A percentile compares a stretch with the other conserved stretches of the same genome.
Evolutionary conservation across 2,113 vertebrate species (phyloP).

Genomic region (Stegostoma tigrinum): DNA sequence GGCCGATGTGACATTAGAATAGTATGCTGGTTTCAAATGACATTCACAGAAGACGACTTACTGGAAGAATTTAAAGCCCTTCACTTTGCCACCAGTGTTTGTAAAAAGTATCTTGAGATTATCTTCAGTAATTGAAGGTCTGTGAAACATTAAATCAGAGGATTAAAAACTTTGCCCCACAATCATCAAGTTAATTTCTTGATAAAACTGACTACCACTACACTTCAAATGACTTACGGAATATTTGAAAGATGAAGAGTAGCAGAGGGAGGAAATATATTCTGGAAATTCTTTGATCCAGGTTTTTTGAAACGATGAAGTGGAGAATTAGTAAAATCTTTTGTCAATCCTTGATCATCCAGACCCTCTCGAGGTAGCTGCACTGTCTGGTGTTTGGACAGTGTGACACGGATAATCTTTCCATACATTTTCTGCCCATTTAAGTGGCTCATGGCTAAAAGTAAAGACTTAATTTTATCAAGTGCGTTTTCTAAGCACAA

Average conservation of each 20-base stretch:
- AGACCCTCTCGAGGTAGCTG: conserved; percentile 90
- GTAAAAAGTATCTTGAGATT: conserved; percentile 86
- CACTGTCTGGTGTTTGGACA: conserved; percentile 93
- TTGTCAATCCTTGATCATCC: conserved; percentile 92
- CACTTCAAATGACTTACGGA: conserved; percentile 69
- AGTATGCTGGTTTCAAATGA: conserved; percentile 25
- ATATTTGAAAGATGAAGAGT: conserved; percentile 95
- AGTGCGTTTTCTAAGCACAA: neutral
- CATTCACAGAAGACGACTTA: conserved; percentile 60
- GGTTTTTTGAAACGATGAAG: conserved; percentile 95
- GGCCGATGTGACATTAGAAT: conserved; percentile 40
- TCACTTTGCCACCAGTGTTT: conserved; percentile 90
- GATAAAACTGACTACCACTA: neutral
- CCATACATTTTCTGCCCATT: conserved; percentile 97
- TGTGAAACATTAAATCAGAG: conserved; percentile 49
- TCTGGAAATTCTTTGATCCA: conserved; percentile 95
- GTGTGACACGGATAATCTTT: conserved; percentile 90
- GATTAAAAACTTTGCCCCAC: conserved; percentile 28
- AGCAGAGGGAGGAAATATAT: conserved; percentile 93
- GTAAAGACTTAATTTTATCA: neutral
- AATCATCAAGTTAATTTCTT: neutral
- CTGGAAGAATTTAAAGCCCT: conserved; percentile 99
- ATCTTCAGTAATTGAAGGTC: conserved; percentile 86
- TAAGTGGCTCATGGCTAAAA: conserved; percentile 91
- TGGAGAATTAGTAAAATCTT: conserved; percentile 94